Conservation (phyloP, 2,888 invertebrate species). For the Hecatera dysodea region DNA sequence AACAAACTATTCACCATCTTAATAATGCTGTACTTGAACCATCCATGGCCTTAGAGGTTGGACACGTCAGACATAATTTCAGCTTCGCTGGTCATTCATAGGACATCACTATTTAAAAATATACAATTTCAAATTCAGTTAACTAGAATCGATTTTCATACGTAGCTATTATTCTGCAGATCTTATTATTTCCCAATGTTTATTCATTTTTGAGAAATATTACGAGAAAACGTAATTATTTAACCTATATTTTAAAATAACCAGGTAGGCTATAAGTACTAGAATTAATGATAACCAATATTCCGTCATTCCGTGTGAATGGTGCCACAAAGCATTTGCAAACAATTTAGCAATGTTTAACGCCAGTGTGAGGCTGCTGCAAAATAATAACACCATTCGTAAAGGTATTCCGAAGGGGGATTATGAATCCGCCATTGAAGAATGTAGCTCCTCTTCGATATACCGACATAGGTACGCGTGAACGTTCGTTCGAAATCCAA, state of each 20-base stretch:
- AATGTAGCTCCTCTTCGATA: background rate
- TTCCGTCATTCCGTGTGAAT: conserved; percentile 23
- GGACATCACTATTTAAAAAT: conserved; percentile 9
- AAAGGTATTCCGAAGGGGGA: conserved; percentile 28
- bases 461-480: background rate
- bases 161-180: background rate
- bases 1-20: background rate
- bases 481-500: conserved; percentile 12
- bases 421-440: conserved; percentile 13
- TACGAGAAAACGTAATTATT: background rate
- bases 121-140: conserved; percentile 19
- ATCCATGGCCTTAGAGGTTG: background rate
- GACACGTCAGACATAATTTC: background rate
- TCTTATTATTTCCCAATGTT: background rate
- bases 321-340: conserved; percentile 34
- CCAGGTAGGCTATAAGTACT: conserved; percentile 11
- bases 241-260: background rate
- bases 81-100: conserved; percentile 3
- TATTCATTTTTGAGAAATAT: background rate
- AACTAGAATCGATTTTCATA: background rate
- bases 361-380: conserved; percentile 9
- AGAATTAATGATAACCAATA: conserved; percentile 8
- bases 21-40: background rate
- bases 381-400: conserved; percentile 25
- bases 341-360: conserved; percentile 56